Evolutionary conservation across 2,113 vertebrate species (phyloP).

Genomic region (Nesoenas mayeri): DNA sequence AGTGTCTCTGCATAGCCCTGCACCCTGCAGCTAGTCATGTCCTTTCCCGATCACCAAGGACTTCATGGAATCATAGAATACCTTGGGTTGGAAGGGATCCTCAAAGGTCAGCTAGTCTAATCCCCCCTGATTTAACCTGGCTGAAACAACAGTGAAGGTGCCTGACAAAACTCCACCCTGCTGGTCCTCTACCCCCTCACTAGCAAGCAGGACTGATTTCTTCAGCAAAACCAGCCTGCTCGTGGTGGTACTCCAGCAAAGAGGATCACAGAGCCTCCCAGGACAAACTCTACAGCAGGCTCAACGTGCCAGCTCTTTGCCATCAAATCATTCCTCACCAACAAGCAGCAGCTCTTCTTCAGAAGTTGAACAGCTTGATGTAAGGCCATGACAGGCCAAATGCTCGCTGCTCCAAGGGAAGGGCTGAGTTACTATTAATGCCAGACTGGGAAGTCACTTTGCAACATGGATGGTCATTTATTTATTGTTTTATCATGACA

Average conservation of each 20-base stretch:
- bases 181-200: not conserved
- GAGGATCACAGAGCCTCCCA: not conserved
- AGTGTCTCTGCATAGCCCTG: not conserved
- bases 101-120: too few species aligned
- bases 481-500: slow-evolving; percentile 57
- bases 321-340: not conserved
- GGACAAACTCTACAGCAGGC: not conserved
- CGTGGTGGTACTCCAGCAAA: not conserved
- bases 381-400: not conserved
- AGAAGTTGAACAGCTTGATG: not conserved
- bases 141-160: not conserved
- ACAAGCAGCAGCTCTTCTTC: not conserved
- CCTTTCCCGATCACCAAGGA: not conserved
- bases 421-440: not conserved
- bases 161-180: not conserved
- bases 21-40: not conserved
- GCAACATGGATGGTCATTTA: slow-evolving; percentile 43
- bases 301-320: not conserved
- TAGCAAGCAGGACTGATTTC: not conserved
- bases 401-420: not conserved
- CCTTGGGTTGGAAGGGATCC: too few species aligned
- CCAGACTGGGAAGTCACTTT: slow-evolving; percentile 21
- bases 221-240: not conserved
- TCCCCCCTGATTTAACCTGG: not conserved
- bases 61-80: not conserved